Base-by-base conservation (phyloP, 2,797 vertebrate species). In the Rousettus madagascariensis region DNA sequence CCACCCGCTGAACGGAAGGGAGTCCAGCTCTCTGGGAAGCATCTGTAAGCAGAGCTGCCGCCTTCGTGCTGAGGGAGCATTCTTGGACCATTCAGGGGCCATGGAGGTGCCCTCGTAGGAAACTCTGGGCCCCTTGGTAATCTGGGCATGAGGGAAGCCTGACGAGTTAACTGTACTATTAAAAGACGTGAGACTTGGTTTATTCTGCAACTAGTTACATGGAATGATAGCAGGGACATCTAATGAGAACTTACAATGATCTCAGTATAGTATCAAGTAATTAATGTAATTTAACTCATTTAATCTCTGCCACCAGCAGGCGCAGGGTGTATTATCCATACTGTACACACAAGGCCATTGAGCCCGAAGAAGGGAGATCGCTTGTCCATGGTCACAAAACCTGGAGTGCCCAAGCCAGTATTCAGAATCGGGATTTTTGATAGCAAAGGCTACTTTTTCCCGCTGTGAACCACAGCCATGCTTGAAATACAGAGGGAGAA, bases 141-240 rank as follows among this genome's bases (percentile, higher is more conserved):
- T 90, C 80, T 90, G 57, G 57, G 71, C n/a, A 68, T 84, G 68
- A 55, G 59, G 30, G 53, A 75, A 86, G n/a, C 66, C 86, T 72
- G 93, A 92, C 77, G 95, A 86, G 93, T 94, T 86, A 95, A 92
- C 68, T 94, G 77, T 30, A 53, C 30, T 55, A 69, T 96, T 90
- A 74, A 96, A 93, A 93, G 79, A 91, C 49, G 90, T 90, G 80
- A 74, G 90, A 78, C 75, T 94, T 89, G 90, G 94, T 96, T 97
- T 96, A 86, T 94, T 96, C 86, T 90, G 66, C 46, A 84, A 63
- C 79, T 80, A 91, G 89, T 95, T 94, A 51, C 75, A 78, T 80
- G 95, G 95, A 95, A 91, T 61, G 92, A 82, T 71, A 94, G 82
- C 28, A n/a, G 22, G 30, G 63, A 38, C 4, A 17, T 78, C 90